phyloP scores from a whole-genome alignment of 2,888 invertebrate species.

The Cephus pulcher region DNA sequence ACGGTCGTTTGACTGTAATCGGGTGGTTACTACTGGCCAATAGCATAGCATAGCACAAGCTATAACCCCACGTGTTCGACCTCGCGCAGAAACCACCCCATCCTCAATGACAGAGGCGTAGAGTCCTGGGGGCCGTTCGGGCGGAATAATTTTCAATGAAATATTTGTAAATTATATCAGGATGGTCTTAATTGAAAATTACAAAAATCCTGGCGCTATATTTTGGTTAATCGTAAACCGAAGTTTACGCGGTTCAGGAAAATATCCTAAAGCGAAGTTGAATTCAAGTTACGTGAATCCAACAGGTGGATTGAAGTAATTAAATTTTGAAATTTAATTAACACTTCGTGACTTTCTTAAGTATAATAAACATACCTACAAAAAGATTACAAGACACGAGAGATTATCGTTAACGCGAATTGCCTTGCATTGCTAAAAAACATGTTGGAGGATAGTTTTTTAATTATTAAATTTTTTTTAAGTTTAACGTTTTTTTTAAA shows the following conservation, averaged over 20 bases:
- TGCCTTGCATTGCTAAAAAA: too few species aligned
- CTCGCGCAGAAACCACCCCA: constrained; percentile 6
- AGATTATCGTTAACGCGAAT: not conserved
- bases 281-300: too few species aligned
- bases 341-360: not conserved
- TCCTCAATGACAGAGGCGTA: not conserved
- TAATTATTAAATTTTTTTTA: not conserved
- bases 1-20: constrained; percentile 1
- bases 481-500: not conserved
- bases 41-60: not conserved
- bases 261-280: not conserved
- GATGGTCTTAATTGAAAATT: not conserved
- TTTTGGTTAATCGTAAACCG: not conserved
- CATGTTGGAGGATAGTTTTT: not conserved
- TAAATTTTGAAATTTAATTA: not conserved
- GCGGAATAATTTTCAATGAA: not conserved
- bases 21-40: constrained; percentile 1
- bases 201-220: not conserved
- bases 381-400: not conserved
- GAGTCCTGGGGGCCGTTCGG: not conserved
- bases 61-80: constrained; percentile 5
- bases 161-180: not conserved
- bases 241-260: not conserved
- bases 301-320: not conserved
- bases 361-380: not conserved